Conservation (phyloP, 2,888 invertebrate genomes). For the Standfussiana lucernea region DNA sequence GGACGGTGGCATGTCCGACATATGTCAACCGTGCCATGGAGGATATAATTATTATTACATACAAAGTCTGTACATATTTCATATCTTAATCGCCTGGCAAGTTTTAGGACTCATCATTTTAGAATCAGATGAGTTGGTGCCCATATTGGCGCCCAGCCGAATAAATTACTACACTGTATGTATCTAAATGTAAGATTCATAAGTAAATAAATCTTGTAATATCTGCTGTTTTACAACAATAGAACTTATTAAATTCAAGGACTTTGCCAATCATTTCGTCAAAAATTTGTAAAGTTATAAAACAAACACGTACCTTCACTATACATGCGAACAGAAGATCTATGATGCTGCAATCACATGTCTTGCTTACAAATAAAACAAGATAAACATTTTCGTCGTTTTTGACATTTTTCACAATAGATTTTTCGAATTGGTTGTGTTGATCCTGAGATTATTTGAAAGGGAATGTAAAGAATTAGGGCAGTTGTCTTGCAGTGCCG, state of each 20-base stretch:
- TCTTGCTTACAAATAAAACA: background rate
- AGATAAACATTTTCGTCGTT: background rate
- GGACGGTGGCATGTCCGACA: too few relatives aligned
- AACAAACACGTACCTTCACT: constrained; percentile 45
- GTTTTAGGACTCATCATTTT: background rate
- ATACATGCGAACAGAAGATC: constrained; percentile 3
- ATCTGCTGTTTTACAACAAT: constrained; percentile 13
- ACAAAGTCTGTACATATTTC: background rate
- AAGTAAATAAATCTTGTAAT: constrained; percentile 10
- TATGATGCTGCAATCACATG: constrained; percentile 5
- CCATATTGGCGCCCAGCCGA: background rate
- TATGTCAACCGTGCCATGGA: too few relatives aligned
- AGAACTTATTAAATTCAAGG: constrained; percentile 18
- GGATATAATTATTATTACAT: background rate
- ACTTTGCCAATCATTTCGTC: constrained; percentile 25
- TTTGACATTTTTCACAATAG: background rate
- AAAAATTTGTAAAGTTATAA: constrained; percentile 34
- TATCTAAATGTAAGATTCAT: background rate
- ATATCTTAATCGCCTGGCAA: background rate
- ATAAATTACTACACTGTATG: background rate
- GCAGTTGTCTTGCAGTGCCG: background rate
- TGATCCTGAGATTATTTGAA: background rate
- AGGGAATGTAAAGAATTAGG: background rate
- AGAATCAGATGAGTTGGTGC: background rate
- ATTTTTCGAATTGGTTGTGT: background rate